Conservation (phyloP, 1,140 invertebrate genomes). For the Orius insidiosus region DNA sequence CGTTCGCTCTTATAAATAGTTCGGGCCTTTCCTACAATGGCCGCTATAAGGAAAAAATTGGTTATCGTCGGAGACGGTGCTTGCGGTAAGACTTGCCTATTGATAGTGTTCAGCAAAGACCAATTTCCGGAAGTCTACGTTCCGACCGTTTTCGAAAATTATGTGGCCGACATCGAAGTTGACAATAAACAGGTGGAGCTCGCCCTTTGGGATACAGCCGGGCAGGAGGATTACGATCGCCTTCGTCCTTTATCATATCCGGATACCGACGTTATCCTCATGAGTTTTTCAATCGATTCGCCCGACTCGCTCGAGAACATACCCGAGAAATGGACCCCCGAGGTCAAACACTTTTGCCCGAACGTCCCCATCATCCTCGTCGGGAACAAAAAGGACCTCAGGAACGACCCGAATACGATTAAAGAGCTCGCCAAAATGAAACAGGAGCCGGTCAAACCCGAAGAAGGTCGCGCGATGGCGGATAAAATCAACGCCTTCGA, state of each 20-base stretch:
- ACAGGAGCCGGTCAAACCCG: constrained; percentile 94
- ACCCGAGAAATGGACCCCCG: constrained; percentile 94
- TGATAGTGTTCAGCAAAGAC: constrained; percentile 96
- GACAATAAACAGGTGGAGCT: constrained; percentile 88
- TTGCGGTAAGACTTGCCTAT: constrained; percentile 94
- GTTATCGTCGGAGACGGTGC: constrained; percentile 99
- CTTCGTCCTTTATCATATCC: constrained; percentile 90
- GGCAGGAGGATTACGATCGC: constrained; percentile 96
- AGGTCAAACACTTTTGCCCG: constrained; percentile 95
- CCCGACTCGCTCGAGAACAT: constrained; percentile 94
- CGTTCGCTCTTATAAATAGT: constrained; percentile 16
- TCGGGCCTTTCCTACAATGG: constrained; percentile 41
- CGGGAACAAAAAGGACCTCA: constrained; percentile 89
- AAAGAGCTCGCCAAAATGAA: constrained; percentile 96
- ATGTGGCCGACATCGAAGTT: constrained; percentile 95
- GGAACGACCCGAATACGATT: constrained; percentile 91
- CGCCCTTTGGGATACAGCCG: constrained; percentile 96
- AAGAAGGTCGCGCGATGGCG: constrained; percentile 93
- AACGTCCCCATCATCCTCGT: constrained; percentile 96
- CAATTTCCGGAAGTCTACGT: constrained; percentile 98
- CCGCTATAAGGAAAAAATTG: constrained; percentile 95
- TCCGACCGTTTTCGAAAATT: constrained; percentile 97
- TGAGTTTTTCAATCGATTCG: constrained; percentile 96
- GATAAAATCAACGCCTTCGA: constrained; percentile 98
- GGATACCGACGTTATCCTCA: constrained; percentile 93